phyloP scores from a whole-genome alignment of 1,140 invertebrate species.

The Drosophila pseudoananassae region DNA sequence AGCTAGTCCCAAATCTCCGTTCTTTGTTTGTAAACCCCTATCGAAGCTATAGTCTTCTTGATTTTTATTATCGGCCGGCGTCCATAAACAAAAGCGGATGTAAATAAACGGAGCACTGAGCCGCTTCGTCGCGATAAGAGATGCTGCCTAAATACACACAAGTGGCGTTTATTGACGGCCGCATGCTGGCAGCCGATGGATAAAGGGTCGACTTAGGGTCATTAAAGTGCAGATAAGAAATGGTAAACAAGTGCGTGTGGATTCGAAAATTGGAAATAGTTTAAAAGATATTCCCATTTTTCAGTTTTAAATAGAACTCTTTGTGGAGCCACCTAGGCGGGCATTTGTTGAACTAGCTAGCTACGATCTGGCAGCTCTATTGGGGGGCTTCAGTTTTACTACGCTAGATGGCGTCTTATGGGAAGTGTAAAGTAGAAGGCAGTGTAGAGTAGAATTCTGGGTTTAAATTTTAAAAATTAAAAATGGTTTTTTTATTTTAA shows the following conservation, averaged over 20 bases:
- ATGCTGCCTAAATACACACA: constrained; percentile 26
- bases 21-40: constrained; percentile 30
- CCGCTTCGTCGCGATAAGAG: constrained; percentile 32
- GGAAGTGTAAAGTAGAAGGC: neutral
- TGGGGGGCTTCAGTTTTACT: neutral
- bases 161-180: constrained; percentile 5
- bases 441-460: neutral
- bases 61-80: constrained; percentile 28
- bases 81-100: constrained; percentile 29
- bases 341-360: no score
- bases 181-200: constrained; percentile 21
- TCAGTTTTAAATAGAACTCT: neutral
- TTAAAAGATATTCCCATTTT: neutral
- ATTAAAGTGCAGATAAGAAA: neutral
- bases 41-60: constrained; percentile 14
- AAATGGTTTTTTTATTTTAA: no score
- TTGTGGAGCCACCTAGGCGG: constrained; percentile 3
- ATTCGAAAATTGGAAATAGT: neutral
- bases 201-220: constrained; percentile 21
- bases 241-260: neutral
- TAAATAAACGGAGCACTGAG: constrained; percentile 20
- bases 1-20: constrained; percentile 13
- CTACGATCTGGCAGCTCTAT: constrained; percentile 14
- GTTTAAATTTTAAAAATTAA: neutral
- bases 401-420: neutral